Conservation (phyloP, 2,888 invertebrate species). For the Drosophila longiperda region DNA sequence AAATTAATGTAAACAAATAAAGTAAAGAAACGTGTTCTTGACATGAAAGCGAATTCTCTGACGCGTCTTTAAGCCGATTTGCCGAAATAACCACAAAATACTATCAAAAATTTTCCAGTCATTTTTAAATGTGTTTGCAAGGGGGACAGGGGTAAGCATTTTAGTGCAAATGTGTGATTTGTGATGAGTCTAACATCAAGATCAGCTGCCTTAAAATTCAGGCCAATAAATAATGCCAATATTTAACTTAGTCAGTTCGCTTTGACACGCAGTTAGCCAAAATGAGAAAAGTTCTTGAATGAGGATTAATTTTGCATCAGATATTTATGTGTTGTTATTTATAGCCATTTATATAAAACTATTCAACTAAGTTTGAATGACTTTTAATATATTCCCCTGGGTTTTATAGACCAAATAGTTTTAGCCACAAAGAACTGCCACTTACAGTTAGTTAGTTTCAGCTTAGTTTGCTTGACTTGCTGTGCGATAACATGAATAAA, state of each 20-base stretch:
- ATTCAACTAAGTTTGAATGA: background rate
- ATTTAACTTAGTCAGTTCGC: slow-evolving; percentile 8
- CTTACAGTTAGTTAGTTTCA: background rate
- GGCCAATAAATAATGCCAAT: slow-evolving; percentile 25
- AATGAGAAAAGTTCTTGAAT: background rate
- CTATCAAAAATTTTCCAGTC: slow-evolving; percentile 54
- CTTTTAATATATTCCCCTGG: too few relatives aligned
- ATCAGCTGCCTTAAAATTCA: slow-evolving; percentile 13
- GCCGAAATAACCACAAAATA: slow-evolving; percentile 57
- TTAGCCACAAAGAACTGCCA: background rate
- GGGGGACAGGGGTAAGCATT: background rate
- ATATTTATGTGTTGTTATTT: background rate
- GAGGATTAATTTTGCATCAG: background rate
- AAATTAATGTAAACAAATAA: slow-evolving; percentile 56
- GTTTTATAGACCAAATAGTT: background rate
- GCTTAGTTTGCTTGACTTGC: background rate
- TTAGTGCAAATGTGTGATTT: slow-evolving; percentile 45
- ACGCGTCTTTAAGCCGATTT: slow-evolving; percentile 70
- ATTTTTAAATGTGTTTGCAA: slow-evolving; percentile 21
- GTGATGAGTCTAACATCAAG: slow-evolving; percentile 5
- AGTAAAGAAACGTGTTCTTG: slow-evolving; percentile 56
- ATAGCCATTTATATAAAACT: background rate
- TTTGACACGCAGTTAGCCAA: slow-evolving; percentile 13
- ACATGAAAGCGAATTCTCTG: slow-evolving; percentile 69
- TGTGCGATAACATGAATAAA: slow-evolving; percentile 34